Evolutionary conservation across 2,797 vertebrate genomes (phyloP).

Genomic region (Benthosema pterotum): DNA sequence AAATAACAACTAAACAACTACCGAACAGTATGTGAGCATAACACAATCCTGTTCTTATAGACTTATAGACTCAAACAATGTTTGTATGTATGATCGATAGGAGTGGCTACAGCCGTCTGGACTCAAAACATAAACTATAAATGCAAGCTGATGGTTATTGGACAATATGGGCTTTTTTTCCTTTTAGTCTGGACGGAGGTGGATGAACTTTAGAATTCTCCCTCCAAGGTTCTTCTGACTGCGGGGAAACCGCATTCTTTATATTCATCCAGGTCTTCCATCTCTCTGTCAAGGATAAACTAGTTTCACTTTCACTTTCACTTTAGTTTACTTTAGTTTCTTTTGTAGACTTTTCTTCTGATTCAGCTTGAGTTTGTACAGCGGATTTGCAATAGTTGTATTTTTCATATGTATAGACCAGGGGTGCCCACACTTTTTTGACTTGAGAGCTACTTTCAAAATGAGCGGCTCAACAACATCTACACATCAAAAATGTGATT

Average conservation of each 20-base stretch:
- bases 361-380: too few relatives aligned
- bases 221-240: conserved; percentile 10
- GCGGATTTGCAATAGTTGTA: too few relatives aligned
- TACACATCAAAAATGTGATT: too few relatives aligned
- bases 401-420: too few relatives aligned
- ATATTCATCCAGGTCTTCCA: too few relatives aligned
- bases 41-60: background rate
- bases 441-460: too few relatives aligned
- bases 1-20: background rate
- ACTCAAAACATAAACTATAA: too few relatives aligned
- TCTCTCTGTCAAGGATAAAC: too few relatives aligned
- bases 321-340: conserved; percentile 1
- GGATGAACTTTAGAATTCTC: conserved; percentile 20
- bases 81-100: background rate
- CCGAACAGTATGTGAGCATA: background rate
- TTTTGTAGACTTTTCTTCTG: too few relatives aligned
- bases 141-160: conserved; percentile 28
- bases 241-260: background rate
- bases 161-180: conserved; percentile 20
- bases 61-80: background rate
- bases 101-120: too few relatives aligned
- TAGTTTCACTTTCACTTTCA: background rate
- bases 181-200: conserved; percentile 3
- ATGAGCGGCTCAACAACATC: too few relatives aligned
- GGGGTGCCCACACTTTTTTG: too few relatives aligned